These are phyloP conservation scores for Nicator chloris DNA, from an alignment of 2,113 vertebrate species.

Conservation along the genomic window DNA sequence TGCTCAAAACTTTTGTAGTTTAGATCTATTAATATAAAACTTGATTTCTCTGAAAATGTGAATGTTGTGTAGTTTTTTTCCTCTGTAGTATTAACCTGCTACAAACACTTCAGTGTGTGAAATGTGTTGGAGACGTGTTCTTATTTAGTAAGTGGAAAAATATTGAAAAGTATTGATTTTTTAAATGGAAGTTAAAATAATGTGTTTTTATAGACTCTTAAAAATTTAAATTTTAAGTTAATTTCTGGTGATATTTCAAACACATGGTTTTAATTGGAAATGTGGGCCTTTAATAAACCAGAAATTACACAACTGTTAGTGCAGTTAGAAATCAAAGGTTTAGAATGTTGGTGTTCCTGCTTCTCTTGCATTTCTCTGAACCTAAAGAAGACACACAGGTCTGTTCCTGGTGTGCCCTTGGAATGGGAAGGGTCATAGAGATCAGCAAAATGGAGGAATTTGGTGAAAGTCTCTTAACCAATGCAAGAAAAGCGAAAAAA, in stretches of 20 bases:
- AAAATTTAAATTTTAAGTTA: background rate
- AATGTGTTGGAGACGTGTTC: accelerated
- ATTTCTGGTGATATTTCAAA: background rate
- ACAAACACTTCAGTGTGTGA: background rate
- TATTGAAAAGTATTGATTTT: background rate
- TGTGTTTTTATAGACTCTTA: background rate
- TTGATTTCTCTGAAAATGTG: background rate
- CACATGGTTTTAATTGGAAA: background rate
- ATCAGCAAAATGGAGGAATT: background rate
- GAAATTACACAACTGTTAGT: background rate
- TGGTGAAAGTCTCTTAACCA: background rate
- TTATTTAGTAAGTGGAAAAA: background rate
- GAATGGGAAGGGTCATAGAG: background rate
- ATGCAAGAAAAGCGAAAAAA: background rate
- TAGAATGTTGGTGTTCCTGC: background rate
- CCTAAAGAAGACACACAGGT: background rate
- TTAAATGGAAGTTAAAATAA: background rate
- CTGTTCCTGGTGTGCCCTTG: background rate
- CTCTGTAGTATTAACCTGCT: background rate
- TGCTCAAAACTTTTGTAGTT: background rate
- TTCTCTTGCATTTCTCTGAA: background rate
- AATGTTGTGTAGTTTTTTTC: background rate
- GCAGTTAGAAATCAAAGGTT: background rate
- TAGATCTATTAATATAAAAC: background rate
- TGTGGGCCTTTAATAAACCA: background rate